Evolutionary conservation across 2,113 vertebrate genomes (phyloP), one percentile per base, ranked within the genome.

Genomic region (Salvelinus namaycush): DNA sequence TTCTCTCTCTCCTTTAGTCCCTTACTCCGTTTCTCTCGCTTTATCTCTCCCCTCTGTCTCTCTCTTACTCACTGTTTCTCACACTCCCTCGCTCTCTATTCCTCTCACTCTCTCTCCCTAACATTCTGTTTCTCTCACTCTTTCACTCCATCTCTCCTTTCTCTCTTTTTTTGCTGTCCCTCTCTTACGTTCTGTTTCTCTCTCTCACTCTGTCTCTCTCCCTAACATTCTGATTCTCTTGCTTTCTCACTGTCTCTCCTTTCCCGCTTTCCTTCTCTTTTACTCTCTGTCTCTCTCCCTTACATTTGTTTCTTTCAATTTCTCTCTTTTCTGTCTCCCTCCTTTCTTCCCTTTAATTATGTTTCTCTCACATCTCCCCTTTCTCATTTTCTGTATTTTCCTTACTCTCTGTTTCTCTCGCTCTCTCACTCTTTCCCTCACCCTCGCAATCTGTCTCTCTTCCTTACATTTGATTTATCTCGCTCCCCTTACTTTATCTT

Each of bases 211-310:
- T 59, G 39, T 75, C 57, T 62, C 71, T 24, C 78, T 31, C 66
- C 66, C 68, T 76, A 22, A 68, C 68, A 73, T 76, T 57, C 71
- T n/a, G 73, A 31, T 75, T 57, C 68, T 68, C 66, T 51, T 62
- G 49, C 65, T 7, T 44, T 68, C 62, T n/a, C 74, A 69, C 39
- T 14, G 73, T 27, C 78, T 27, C 66, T 57, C 34, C 39, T 8
- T 44, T 11, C 39, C 39, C 39, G 2, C 39, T 11, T 44, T 44
- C 9, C 39, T 44, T 44, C 39, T 44, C 39, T 44, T 44, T 11
- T 3, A 44, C 39, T 44, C 34, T 39, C 2, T 44, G 9, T 44
- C 39, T 69, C 67, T 68, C 24, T 73, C 59, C 2, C 39, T 68
- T 48, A 74, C 29, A 9, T 44, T 44, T 44, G 39, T 44, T 44